phyloP scores from a whole-genome alignment of 1,140 invertebrate genomes.

The Zaprionus ornatus region DNA sequence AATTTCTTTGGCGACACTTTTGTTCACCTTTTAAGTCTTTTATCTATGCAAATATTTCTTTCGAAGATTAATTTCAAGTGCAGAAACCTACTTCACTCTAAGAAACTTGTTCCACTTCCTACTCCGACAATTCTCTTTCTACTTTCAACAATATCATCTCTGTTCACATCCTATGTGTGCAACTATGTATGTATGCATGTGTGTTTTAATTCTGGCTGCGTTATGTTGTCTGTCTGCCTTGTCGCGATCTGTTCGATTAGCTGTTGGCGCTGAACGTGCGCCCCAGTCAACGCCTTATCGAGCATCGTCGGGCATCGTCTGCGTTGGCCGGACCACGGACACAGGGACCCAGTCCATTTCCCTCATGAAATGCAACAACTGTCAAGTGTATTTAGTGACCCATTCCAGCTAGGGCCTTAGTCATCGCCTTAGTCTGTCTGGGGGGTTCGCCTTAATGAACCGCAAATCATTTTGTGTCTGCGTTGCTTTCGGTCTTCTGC shows the following conservation, averaged over 20 bases:
- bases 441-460: constrained; percentile 70
- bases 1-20: too few species aligned
- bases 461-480: constrained; percentile 76
- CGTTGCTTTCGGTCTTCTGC: constrained; percentile 38
- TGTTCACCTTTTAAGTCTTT: too few species aligned
- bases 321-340: constrained; percentile 42
- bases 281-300: constrained; percentile 31
- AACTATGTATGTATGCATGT: background rate
- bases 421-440: constrained; percentile 57
- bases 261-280: constrained; percentile 45
- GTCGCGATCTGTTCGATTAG: constrained; percentile 48
- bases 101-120: constrained; percentile 26
- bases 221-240: constrained; percentile 20
- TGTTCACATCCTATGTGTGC: constrained; percentile 3
- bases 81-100: constrained; percentile 14
- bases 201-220: constrained; percentile 7
- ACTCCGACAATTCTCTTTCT: constrained; percentile 4
- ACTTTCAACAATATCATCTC: constrained; percentile 26
- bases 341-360: constrained; percentile 53
- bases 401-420: constrained; percentile 47
- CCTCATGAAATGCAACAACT: constrained; percentile 37
- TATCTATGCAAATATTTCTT: too few species aligned
- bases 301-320: constrained; percentile 24
- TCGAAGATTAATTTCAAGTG: background rate
- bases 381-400: constrained; percentile 51